Percentiles rank a stretch among this genome's conserved stretches.
Conservation (phyloP, 2,888 invertebrate genomes). For the Netelia melanura region DNA sequence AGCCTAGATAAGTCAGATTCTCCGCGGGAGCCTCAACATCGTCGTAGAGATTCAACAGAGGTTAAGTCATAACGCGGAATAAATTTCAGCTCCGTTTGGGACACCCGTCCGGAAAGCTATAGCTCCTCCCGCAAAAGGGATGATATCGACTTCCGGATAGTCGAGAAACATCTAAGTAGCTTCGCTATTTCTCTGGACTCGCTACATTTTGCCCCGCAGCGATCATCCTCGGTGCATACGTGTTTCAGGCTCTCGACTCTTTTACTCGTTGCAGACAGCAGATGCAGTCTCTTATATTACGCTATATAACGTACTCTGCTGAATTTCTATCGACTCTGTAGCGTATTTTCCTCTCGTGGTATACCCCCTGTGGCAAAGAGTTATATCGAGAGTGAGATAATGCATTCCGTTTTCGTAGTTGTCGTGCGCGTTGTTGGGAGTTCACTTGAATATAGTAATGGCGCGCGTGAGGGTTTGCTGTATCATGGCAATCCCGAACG, state of each 20-base stretch:
- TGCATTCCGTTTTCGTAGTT: conserved; percentile 77
- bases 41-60: neutral
- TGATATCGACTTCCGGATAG: conserved; percentile 6
- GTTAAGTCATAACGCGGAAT: neutral
- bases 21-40: no score
- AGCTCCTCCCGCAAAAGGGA: neutral
- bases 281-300: conserved; percentile 47
- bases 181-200: neutral
- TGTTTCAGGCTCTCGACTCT: neutral
- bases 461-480: conserved; percentile 46
- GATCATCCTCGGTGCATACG: conserved; percentile 1
- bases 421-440: conserved; percentile 66
- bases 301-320: conserved; percentile 12
- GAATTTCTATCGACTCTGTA: conserved; percentile 1
- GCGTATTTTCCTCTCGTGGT: conserved; percentile 10
- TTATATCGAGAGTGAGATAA: conserved; percentile 60
- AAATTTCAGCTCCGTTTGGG: neutral
- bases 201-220: conserved; percentile 29
- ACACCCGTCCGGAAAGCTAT: neutral
- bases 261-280: conserved; percentile 11
- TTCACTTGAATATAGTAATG: conserved; percentile 70
- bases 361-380: conserved; percentile 62
- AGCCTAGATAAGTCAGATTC: no score
- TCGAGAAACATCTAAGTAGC: neutral
- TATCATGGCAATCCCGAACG: conserved; percentile 69